These are phyloP conservation scores for Thunnus albacares DNA, from an alignment of 2,797 vertebrate species.

Conservation along the genomic window DNA sequence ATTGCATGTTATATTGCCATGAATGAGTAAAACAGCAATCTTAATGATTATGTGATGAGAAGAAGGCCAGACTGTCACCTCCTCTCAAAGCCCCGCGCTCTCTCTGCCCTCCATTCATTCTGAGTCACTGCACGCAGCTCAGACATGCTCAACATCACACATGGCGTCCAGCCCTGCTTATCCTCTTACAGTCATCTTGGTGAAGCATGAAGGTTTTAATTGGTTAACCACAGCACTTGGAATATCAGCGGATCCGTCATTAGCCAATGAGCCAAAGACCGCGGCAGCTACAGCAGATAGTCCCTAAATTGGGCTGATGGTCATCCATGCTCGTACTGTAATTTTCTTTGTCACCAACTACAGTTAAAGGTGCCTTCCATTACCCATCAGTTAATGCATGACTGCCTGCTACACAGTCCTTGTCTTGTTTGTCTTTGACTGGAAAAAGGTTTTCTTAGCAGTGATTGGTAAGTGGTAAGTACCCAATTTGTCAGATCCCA, in stretches of 20 bases:
- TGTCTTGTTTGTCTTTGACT: slow-evolving; percentile 58
- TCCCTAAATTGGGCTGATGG: slow-evolving; percentile 35
- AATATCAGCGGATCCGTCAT: slow-evolving; percentile 59
- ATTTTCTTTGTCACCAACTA: slow-evolving; percentile 45
- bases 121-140: slow-evolving; percentile 35
- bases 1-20: background rate
- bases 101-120: slow-evolving; percentile 10
- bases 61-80: slow-evolving; percentile 14
- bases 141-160: slow-evolving; percentile 45
- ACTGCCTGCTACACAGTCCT: slow-evolving; percentile 20
- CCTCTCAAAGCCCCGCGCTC: background rate
- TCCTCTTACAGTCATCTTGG: slow-evolving; percentile 63
- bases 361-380: slow-evolving; percentile 26
- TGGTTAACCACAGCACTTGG: slow-evolving; percentile 70
- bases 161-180: slow-evolving; percentile 52
- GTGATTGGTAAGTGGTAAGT: slow-evolving; percentile 57
- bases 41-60: background rate
- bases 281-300: slow-evolving; percentile 27
- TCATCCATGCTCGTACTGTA: slow-evolving; percentile 24
- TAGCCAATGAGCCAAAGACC: slow-evolving; percentile 45
- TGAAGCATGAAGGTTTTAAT: slow-evolving; percentile 75
- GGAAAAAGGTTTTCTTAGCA: slow-evolving; percentile 58
- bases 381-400: slow-evolving; percentile 29
- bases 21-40: background rate
- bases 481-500: slow-evolving; percentile 65